These are phyloP conservation scores for Telmatochromis sp. DNA, from an alignment of 2,113 vertebrate species.

Conservation along the genomic window DNA sequence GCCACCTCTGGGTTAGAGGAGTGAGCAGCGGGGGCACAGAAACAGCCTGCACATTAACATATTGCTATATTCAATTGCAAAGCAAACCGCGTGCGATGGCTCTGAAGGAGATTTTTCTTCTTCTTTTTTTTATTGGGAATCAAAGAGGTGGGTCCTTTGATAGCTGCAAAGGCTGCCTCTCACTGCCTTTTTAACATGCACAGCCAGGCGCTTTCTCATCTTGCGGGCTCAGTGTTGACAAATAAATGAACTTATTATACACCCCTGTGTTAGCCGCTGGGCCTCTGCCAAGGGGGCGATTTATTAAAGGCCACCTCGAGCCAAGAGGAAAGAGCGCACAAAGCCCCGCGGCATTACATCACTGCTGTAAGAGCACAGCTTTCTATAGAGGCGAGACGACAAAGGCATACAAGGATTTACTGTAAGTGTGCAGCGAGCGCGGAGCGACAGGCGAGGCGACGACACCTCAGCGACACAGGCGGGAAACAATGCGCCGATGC, in stretches of 20 bases:
- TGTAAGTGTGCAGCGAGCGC: conserved; percentile 43
- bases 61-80: conserved; percentile 84
- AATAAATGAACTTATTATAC: conserved; percentile 78
- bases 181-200: conserved; percentile 70
- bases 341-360: conserved; percentile 57
- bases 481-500: conserved; percentile 11
- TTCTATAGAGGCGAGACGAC: conserved; percentile 34
- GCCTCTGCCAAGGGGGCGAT: conserved; percentile 51
- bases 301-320: conserved; percentile 63
- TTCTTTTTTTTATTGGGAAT: conserved; percentile 45
- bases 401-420: conserved; percentile 60
- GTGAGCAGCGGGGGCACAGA: conserved; percentile 65
- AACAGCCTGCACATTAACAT: conserved; percentile 76
- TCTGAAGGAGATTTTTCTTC: conserved; percentile 65
- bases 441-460: conserved; percentile 18
- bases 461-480: conserved; percentile 17
- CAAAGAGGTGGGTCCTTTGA: conserved; percentile 68
- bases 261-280: conserved; percentile 63
- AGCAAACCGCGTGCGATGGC: conserved; percentile 75
- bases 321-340: conserved; percentile 60
- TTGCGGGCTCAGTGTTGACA: conserved; percentile 71
- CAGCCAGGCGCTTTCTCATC: conserved; percentile 66
- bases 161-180: conserved; percentile 58
- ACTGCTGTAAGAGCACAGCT: conserved; percentile 46
- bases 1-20: conserved; percentile 79